These are phyloP conservation scores for Gracilinanus agilis DNA, from an alignment of 2,113 vertebrate genomes.

Conservation along the genomic window DNA sequence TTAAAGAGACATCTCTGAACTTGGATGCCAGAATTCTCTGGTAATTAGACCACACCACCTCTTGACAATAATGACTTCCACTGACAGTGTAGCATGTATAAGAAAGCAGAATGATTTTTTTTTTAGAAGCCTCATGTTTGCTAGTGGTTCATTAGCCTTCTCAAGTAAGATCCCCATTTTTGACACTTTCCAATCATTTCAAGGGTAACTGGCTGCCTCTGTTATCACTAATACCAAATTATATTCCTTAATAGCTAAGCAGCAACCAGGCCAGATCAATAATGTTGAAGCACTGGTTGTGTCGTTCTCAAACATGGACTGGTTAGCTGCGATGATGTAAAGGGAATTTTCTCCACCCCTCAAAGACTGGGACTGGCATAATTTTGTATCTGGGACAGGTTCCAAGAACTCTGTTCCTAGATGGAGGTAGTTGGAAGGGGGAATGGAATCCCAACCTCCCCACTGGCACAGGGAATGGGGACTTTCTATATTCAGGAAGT, in stretches of 20 bases:
- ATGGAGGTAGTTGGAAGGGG: conserved; percentile 1
- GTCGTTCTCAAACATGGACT: conserved; percentile 58
- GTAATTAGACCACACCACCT: not conserved
- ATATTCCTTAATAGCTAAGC: conserved; percentile 40
- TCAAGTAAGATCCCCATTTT: not conserved
- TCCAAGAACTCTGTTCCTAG: conserved; percentile 44
- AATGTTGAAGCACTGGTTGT: conserved; percentile 44
- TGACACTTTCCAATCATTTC: conserved; percentile 59
- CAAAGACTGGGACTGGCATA: conserved; percentile 50
- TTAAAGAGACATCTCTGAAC: not conserved
- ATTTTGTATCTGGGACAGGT: conserved; percentile 37
- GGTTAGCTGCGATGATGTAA: conserved; percentile 48
- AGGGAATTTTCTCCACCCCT: conserved; percentile 49
- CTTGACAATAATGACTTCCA: not conserved
- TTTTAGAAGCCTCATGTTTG: conserved; percentile 61
- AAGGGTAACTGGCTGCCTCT: conserved; percentile 39
- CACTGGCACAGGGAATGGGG: not conserved
- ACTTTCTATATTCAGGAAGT: not conserved
- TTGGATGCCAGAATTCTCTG: not conserved
- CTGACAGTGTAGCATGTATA: not conserved
- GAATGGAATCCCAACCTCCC: not conserved
- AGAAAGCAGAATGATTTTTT: conserved; percentile 60
- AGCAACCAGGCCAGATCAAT: conserved; percentile 65
- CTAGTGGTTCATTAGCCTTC: conserved; percentile 57
- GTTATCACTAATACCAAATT: conserved; percentile 50